These are phyloP conservation scores for Drosophila dunni DNA, from an alignment of 1,140 invertebrate genomes.

Conservation along the genomic window DNA sequence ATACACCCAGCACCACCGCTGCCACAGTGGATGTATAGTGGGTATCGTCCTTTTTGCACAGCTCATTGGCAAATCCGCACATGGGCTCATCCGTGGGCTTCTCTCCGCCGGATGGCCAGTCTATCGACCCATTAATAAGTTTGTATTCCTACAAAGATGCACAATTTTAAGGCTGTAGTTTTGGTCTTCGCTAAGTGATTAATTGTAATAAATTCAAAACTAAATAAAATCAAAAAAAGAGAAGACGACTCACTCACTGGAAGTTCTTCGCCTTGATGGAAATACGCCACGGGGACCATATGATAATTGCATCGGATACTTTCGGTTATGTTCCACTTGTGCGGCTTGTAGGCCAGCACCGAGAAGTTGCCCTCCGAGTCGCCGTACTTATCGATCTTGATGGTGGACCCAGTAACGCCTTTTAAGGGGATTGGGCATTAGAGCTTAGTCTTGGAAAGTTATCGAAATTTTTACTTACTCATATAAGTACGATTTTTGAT, in stretches of 20 bases:
- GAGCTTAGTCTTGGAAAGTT: too few species aligned
- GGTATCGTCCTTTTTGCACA: slow-evolving; percentile 91
- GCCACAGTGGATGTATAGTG: slow-evolving; percentile 91
- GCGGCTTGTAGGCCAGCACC: slow-evolving; percentile 91
- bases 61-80: slow-evolving; percentile 95
- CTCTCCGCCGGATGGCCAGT: slow-evolving; percentile 92
- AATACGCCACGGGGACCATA: slow-evolving; percentile 93
- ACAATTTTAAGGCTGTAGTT: not conserved
- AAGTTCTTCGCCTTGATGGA: slow-evolving; percentile 89
- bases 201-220: slow-evolving; percentile 57
- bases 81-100: slow-evolving; percentile 95
- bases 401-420: slow-evolving; percentile 97
- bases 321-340: slow-evolving; percentile 84
- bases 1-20: slow-evolving; percentile 90
- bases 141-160: slow-evolving; percentile 87
- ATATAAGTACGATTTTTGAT: slow-evolving; percentile 91
- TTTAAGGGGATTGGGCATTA: too few species aligned
- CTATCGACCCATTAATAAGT: slow-evolving; percentile 86
- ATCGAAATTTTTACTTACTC: slow-evolving; percentile 87
- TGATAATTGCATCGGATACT: slow-evolving; percentile 90
- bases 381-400: slow-evolving; percentile 95
- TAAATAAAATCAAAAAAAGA: slow-evolving; percentile 62
- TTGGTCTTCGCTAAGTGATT: slow-evolving; percentile 8
- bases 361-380: slow-evolving; percentile 99
- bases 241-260: slow-evolving; percentile 90